Evolutionary conservation across 2,888 invertebrate genomes (phyloP).

Genomic region (Agrochola circellaris): DNA sequence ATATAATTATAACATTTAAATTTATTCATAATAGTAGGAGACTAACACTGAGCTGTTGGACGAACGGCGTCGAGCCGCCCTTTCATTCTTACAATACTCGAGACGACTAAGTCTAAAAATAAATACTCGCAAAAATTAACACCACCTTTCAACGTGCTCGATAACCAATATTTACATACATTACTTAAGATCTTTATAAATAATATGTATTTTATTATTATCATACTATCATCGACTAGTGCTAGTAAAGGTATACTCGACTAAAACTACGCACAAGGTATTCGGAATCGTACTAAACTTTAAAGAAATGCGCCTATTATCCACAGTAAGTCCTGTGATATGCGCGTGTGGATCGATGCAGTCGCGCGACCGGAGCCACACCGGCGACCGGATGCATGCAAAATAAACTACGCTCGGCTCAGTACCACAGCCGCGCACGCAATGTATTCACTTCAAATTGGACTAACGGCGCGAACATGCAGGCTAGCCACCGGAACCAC

Average conservation of each 20-base stretch:
- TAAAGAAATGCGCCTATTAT: slow-evolving; percentile 29
- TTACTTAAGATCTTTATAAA: slow-evolving; percentile 52
- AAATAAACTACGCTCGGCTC: slow-evolving; percentile 5
- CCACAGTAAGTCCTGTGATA: slow-evolving; percentile 18
- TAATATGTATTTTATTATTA: slow-evolving; percentile 50
- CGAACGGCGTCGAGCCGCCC: slow-evolving; percentile 61
- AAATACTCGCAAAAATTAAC: slow-evolving; percentile 68
- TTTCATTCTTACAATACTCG: slow-evolving; percentile 58
- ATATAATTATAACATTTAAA: slow-evolving; percentile 65
- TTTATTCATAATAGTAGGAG: slow-evolving; percentile 70
- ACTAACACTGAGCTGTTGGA: slow-evolving; percentile 67
- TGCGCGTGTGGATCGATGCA: not conserved
- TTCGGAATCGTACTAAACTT: slow-evolving; percentile 43
- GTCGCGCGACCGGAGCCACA: not conserved
- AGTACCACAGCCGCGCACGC: not conserved
- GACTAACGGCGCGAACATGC: slow-evolving; percentile 5
- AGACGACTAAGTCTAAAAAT: slow-evolving; percentile 65
- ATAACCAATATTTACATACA: slow-evolving; percentile 69
- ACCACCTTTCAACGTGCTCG: slow-evolving; percentile 55
- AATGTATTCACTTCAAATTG: not conserved
- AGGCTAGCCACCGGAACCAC: not conserved
- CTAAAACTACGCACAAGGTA: slow-evolving; percentile 63
- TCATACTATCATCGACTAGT: slow-evolving; percentile 59
- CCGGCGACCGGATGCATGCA: not conserved
- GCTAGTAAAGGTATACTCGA: slow-evolving; percentile 60